Evolutionary conservation across 2,888 invertebrate genomes (phyloP), one percentile per base, ranked within the genome.

Genomic region (Ophonus ardosiacus): DNA sequence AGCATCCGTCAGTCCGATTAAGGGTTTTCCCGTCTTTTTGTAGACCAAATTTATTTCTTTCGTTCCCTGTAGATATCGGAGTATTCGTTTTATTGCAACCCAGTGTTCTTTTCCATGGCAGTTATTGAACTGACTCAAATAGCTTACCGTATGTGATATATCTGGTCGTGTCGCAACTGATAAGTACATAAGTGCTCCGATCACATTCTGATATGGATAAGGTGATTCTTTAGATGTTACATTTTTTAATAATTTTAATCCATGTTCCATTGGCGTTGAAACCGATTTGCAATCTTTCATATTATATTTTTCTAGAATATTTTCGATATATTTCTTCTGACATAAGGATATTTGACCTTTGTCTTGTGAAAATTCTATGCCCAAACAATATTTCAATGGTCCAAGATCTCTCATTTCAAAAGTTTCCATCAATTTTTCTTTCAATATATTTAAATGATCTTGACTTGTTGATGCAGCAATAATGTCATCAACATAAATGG

Each of bases 141-240:
- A 68, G 21, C 82, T 82, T 18, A 82, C 68, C 7, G 82, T 56
- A 24, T 71, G 65, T 0, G 40, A n/a, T 21, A 82, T 43, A 43
- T 82, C 82, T 40, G 82, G 82, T 71, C 82, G 68, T 24, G 82
- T 68, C 7, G 63, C 61, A 0, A 82, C 68, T 15, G 82, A 68
- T 51, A 71, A 18, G 13, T 40, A 82, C 68, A 82, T 82, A 7
- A 68, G 21, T 7, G 43, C 21, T 1, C 68, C 82, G 17, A 82
- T 82, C 63, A 81, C n/a, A 2, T 38, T 61, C 38, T 81, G 81
- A 38, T 61, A 81, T 63, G 31, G 81, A 17, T 57, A 8, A 1
- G n/a, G 51, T n/a, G n/a, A n/a, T 3, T 51, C 51, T n/a, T n/a
- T 5, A 13, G 8, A 13, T 68, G 0, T 81, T 17, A 7, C 31